phyloP scores from a whole-genome alignment of 2,797 vertebrate genomes.

The Graptemys geographica region DNA sequence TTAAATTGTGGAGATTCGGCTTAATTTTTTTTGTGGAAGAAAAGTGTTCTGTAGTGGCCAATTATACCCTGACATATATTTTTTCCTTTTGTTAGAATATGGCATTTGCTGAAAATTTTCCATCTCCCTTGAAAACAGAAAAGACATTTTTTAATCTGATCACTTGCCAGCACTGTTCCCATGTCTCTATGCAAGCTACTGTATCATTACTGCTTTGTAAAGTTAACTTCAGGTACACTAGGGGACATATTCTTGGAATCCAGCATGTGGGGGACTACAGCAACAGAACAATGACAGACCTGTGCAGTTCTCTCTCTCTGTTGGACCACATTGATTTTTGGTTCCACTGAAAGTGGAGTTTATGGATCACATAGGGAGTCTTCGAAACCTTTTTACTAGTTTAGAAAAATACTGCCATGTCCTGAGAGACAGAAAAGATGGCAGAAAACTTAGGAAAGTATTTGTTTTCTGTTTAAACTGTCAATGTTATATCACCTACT shows the following conservation, averaged over 20 bases:
- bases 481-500: background rate
- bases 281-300: background rate
- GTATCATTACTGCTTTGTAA: background rate
- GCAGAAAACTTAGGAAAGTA: background rate
- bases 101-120: background rate
- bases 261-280: background rate
- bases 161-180: background rate
- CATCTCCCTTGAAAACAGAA: background rate
- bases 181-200: background rate
- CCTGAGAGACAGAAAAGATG: fast-evolving
- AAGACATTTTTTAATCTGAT: background rate
- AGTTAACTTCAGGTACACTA: background rate
- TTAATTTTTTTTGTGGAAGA: background rate
- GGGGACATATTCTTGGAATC: background rate
- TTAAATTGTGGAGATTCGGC: background rate
- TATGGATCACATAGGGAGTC: background rate
- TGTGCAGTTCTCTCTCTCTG: background rate
- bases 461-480: background rate
- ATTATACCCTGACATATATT: background rate
- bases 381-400: conserved; percentile 2
- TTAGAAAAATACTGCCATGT: background rate
- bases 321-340: background rate
- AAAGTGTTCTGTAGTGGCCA: background rate
- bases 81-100: background rate
- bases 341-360: background rate